Evolutionary conservation across 2,113 vertebrate species (phyloP), one percentile per base, ranked within the genome.

Genomic region (Apodemus speciosus): DNA sequence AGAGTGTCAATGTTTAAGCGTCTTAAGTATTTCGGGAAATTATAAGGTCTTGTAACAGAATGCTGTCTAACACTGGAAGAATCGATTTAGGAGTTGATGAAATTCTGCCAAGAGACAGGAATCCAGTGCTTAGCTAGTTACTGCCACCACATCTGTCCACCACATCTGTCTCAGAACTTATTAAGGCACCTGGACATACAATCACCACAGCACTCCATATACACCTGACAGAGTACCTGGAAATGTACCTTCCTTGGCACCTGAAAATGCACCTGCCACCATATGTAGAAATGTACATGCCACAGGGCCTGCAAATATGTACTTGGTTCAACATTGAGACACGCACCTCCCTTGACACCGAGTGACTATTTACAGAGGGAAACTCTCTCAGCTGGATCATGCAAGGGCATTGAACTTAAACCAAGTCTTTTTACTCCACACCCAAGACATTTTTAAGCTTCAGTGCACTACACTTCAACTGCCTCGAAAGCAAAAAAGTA

Each of bases 361-460:
- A 25, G 66, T 60, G 13, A 43, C 85, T 40, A 5, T 2, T 46
- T 43, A 18, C 64, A 9, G 35, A 73, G 13, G 13, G 8, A 76
- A 77, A 53, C 8, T 0, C 9, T 77, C 20, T 49, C 5, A 21
- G 0, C 58, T 11, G n/a, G 30, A 51, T 7, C 27, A 1, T 2
- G 0, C 0, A 27, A 79, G 30, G 16, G 35, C 25, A 56, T 1
- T 46, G 51, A 56, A n/a, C 40, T 62, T 35, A 53, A 72, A 46
- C 16, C 9, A 51, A 9, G 0, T 40, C 62, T 64, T 66, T 46
- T 72, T 27, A 27, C 16, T 43, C 60, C 9, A 38, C 40, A 40
- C n/a, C n/a, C 10, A 21, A 88, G 75, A 23, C 1, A 1, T 23
- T 62, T 62, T 64, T 73, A 58, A 53, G 4, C 53, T 71, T 68